phyloP scores from a whole-genome alignment of 2,113 vertebrate genomes.

The Misgurnus mizolepis region DNA sequence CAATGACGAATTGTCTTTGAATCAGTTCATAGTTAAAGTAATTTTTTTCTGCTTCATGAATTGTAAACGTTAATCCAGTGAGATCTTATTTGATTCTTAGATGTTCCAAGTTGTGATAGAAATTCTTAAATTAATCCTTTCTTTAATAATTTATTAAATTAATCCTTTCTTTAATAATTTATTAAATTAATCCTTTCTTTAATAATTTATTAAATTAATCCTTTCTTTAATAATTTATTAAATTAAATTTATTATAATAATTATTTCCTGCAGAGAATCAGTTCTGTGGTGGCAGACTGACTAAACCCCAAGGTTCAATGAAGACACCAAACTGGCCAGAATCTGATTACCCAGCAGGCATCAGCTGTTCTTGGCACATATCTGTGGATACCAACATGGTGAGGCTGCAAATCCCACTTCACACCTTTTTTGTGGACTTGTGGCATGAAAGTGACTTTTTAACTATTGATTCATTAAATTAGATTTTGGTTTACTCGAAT shows the following conservation, averaged over 20 bases:
- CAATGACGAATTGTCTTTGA: too few species aligned
- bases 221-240: too few species aligned
- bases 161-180: too few species aligned
- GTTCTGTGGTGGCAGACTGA: conserved; percentile 87
- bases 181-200: too few species aligned
- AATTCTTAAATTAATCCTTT: too few species aligned
- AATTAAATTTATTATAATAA: too few species aligned
- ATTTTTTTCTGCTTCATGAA: too few species aligned
- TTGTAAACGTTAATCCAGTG: too few species aligned
- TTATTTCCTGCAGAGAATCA: conserved; percentile 78
- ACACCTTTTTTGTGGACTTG: not conserved
- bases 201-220: too few species aligned
- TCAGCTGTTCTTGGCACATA: conserved; percentile 94
- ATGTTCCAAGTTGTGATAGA: not conserved
- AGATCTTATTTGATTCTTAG: too few species aligned
- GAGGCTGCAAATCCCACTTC: conserved; percentile 46
- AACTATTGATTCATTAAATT: not conserved
- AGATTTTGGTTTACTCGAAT: not conserved
- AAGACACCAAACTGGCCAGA: conserved; percentile 91
- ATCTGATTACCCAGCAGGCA: conserved; percentile 86
- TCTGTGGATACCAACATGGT: conserved; percentile 82
- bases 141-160: too few species aligned
- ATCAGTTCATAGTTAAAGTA: too few species aligned
- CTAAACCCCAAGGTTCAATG: conserved; percentile 81
- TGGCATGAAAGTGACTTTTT: not conserved